Base-by-base conservation (phyloP, 2,888 invertebrate genomes). In the Syritta pipiens region DNA sequence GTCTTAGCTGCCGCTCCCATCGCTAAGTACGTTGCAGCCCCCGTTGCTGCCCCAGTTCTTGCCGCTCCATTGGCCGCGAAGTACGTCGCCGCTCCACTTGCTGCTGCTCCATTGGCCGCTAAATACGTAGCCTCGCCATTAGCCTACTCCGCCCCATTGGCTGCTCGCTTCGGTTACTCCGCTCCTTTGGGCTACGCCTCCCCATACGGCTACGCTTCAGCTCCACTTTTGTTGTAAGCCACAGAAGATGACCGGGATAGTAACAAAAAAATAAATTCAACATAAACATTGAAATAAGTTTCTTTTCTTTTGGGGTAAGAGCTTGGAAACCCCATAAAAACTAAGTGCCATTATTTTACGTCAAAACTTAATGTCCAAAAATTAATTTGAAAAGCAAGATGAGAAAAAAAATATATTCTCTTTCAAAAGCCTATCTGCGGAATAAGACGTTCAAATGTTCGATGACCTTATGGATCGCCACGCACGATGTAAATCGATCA, bases 1-100 rank as follows among this genome's bases (percentile, higher is more conserved):
- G 92, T 93, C 0, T 90, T 91, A 83, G 57, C 71, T 92, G 93
- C 87, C 92, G 92, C 4, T 92, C 90, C 91, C 0, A 86, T 92
- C 5, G 86, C 90, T 53, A 86, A 89, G 35, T 88, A 90, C 14
- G 90, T 90, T n/a, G 90, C 90, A 85, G 86, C 89, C 0, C 87
- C 90, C 88, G 5, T 3, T 85, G 62, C 51, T 55, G 44, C 65
- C 17, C 42, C 44, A 40, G 37, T 63, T 2, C 20, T 49, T 10
- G 40, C 63, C 4, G 22, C 44, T 44, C 44, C 44, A 22, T 4
- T 44, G 37, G 37, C 37, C 4, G 17, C 44, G 6, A 49, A 69
- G 35, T 53, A 62, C 14, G 37, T 37, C 3, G 37, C 37, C 7
- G 3, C 44, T 24, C 44, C 44, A 6, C 22, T 44, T n/a, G 44